phyloP scores from a whole-genome alignment of 2,888 invertebrate genomes.

The Tenodera sinensis region DNA sequence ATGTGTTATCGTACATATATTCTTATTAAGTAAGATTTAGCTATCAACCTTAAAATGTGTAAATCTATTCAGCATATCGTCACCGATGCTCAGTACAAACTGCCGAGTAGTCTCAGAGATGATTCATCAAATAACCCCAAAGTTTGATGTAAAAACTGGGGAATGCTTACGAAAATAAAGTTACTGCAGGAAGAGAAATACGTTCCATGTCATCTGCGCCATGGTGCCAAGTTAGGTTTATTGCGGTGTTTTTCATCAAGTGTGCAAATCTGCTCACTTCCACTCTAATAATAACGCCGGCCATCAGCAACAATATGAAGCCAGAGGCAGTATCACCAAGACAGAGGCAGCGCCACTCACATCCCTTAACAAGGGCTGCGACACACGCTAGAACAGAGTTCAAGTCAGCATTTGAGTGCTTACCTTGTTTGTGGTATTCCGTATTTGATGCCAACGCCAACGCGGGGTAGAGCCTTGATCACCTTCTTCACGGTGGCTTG shows the following conservation, averaged over 20 bases:
- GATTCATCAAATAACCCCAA: neutral
- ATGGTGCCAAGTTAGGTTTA: neutral
- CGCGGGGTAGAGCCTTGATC: slow-evolving; percentile 93
- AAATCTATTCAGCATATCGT: too few relatives aligned
- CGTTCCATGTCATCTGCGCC: neutral
- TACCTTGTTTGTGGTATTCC: slow-evolving; percentile 96
- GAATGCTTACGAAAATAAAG: neutral
- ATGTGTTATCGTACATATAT: too few relatives aligned
- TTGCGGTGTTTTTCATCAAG: neutral
- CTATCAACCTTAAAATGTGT: too few relatives aligned
- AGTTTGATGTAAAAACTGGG: neutral
- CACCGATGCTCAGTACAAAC: too few relatives aligned
- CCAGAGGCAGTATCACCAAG: neutral
- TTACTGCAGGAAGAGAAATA: neutral
- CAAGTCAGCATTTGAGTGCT: slow-evolving; percentile 36
- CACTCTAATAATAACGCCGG: neutral
- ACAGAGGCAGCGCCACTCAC: too few relatives aligned
- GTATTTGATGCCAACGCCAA: slow-evolving; percentile 99
- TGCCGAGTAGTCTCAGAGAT: neutral
- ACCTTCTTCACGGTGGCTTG: slow-evolving; percentile 97
- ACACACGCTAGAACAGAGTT: too few relatives aligned
- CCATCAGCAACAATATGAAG: neutral
- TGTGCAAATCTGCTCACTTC: neutral
- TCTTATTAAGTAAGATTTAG: too few relatives aligned
- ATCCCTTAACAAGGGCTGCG: too few relatives aligned